Base-by-base conservation (phyloP, 2,113 vertebrate genomes). In the Pungitius pungitius region DNA sequence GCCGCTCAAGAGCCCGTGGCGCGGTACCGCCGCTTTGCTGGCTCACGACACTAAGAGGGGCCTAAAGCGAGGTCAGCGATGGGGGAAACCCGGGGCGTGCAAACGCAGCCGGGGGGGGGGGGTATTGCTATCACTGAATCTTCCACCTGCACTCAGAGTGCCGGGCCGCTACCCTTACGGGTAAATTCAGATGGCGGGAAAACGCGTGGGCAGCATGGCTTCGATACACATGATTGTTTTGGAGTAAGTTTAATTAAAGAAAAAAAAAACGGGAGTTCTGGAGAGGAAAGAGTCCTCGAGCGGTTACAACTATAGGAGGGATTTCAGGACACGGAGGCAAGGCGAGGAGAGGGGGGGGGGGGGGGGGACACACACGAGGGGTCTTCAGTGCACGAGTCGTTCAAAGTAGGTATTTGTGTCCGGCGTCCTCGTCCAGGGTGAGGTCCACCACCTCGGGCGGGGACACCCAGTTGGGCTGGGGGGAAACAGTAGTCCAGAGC, bases 381-480 rank as follows among this genome's bases (percentile, higher is more conserved):
- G 80, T 77, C 84, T 94, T 93, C 94, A 93, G 95, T 92, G 94
- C 91, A 89, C 75, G 2, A 1, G 88, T 78, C 43, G 74, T 62
- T 95, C 93, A 99, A 94, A 97, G 96, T 91, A 98, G 94, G 90
- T 96, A 97, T 96, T 96, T 96, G 92, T 95, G 96, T 67, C 95
- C 93, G 76, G 91, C 91, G 66, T 99, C 97, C 91, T 99, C 97
- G 69, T 99, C 97, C 93, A 98, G 90, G 24, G 97, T 99, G 73
- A 99, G 97, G 87, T 99, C 97, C 61, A 99, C 97, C 76, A 99
- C 97, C 89, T 99, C 97, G 0, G 96, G 88, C 1, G 97, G 96
- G 0, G 96, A 95, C 69, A 95, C 95, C 96, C 97, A 98, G 76
- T 92, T 96, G 87, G 96, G 95, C 93, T 96, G 96, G 40, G 96